Conservation (phyloP, 2,888 invertebrate species). For the Hypsopygia costalis region DNA sequence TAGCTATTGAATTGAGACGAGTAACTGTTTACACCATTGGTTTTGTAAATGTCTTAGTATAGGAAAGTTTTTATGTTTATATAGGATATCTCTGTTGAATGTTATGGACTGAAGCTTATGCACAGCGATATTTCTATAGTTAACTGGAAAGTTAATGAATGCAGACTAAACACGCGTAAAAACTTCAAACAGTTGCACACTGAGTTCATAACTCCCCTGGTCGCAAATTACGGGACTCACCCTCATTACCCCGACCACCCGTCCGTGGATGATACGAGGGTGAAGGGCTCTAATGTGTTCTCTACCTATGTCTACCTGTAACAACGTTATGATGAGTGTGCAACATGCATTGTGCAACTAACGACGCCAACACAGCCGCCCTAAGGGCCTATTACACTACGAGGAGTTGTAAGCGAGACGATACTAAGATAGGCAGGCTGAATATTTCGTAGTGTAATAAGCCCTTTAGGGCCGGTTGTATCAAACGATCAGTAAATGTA, state of each 20-base stretch:
- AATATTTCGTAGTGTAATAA: too few species aligned
- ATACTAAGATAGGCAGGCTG: too few species aligned
- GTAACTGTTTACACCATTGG: too few species aligned
- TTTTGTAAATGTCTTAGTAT: too few species aligned
- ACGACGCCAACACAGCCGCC: constrained; percentile 25
- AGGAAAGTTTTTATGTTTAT: too few species aligned
- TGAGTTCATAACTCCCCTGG: constrained; percentile 49
- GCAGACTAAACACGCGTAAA: constrained; percentile 60
- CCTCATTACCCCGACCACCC: constrained; percentile 70
- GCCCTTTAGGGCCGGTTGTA: too few species aligned
- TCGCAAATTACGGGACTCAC: constrained; percentile 67
- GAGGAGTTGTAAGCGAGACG: too few species aligned
- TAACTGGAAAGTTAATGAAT: constrained; percentile 8
- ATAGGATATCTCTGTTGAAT: too few species aligned
- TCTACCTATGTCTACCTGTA: constrained; percentile 36
- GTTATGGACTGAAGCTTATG: too few species aligned
- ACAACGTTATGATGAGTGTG: constrained; percentile 31
- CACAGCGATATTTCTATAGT: not conserved
- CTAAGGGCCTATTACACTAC: too few species aligned
- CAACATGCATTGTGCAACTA: constrained; percentile 33
- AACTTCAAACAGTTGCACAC: constrained; percentile 73
- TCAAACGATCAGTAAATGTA: too few species aligned
- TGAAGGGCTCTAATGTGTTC: constrained; percentile 37
- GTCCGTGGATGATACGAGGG: constrained; percentile 64
- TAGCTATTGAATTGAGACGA: too few species aligned